Percentiles rank a stretch among this genome's conserved stretches.
phyloP scores from a whole-genome alignment of 2,797 vertebrate genomes.

The Oryzias sinensis region DNA sequence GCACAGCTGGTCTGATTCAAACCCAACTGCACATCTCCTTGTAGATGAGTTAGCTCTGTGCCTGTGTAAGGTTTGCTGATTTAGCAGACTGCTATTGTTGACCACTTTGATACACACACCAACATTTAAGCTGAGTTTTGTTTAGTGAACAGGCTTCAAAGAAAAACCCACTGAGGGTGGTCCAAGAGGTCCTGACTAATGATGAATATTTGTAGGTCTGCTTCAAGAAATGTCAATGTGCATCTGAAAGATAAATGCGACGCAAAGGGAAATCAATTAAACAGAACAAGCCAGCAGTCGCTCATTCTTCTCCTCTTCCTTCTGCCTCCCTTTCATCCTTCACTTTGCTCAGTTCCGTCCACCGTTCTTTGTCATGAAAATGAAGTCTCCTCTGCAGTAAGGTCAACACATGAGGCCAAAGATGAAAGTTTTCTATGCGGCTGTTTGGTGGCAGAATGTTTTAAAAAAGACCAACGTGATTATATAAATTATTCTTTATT shows the following conservation, averaged over 20 bases:
- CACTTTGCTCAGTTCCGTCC: constrained; percentile 24
- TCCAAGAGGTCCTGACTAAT: constrained; percentile 9
- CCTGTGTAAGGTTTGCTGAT: too few relatives aligned
- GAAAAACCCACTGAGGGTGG: constrained; percentile 3
- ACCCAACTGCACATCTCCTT: too few relatives aligned
- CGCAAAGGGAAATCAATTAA: constrained; percentile 41
- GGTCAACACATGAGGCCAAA: constrained; percentile 7
- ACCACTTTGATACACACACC: constrained; percentile 3
- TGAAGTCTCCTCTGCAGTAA: constrained; percentile 7
- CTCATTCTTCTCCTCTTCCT: constrained; percentile 29
- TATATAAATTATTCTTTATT: constrained; percentile 34
- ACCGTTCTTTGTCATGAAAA: constrained; percentile 25
- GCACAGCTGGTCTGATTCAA: too few relatives aligned
- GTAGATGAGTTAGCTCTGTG: too few relatives aligned
- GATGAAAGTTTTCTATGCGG: constrained; percentile 18
- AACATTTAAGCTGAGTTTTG: constrained; percentile 2
- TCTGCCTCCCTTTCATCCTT: constrained; percentile 31
- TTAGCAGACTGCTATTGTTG: background rate
- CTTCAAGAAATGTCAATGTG: constrained; percentile 42
- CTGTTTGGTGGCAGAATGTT: constrained; percentile 10
- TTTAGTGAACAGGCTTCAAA: constrained; percentile 9
- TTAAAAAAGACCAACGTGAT: constrained; percentile 33
- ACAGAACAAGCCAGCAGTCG: constrained; percentile 20
- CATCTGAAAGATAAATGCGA: constrained; percentile 43
- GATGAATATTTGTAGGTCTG: constrained; percentile 35